Evolutionary conservation across 2,113 vertebrate species (phyloP), one percentile per base, ranked within the genome.

Genomic region (Echinops telfairi): DNA sequence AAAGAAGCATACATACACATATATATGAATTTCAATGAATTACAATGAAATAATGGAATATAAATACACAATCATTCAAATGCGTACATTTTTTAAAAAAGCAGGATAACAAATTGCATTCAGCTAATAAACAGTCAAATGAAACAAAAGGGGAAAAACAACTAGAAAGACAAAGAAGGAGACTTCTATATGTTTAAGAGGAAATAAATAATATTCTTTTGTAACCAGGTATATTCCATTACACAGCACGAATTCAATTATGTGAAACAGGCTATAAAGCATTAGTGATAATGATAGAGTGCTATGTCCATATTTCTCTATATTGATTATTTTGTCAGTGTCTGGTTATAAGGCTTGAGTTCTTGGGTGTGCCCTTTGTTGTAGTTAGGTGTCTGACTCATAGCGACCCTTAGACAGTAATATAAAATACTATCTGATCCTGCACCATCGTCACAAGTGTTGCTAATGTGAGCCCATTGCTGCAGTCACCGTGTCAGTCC

Each of bases 231-330:
- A 2, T 15, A 79, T 43, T 95, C 83, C 23, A 1, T 81, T 57
- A 2, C 5, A 82, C 47, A 83, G 31, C 84, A 83, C 20, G 62
- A 60, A 97, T 93, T 93, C 12, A 77, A 16, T 91, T 93, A 57
- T 81, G 31, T 93, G 60, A 95, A 95, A 90, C 19, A 82, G 0
- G 0, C 23, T 92, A 8, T 10, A 83, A 71, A 70, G 23, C 68
- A 83, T 94, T 92, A 94, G 40, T 80, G 89, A 0, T 14, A 86
- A 86, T 92, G 47, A 53, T 95, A 71, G 2, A 86, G 15, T 75
- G 3, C 29, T 79, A 27, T 82, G 19, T 95, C 95, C 62, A 78
- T 40, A 64, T 29, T 87, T 43, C 71, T 95, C 11, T 27, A 36
- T 19, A 31, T 8, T 64, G 95, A 79, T 93, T 60, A 95, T 53